Conservation (phyloP, 2,113 vertebrate species). For the Pungitius pungitius region DNA sequence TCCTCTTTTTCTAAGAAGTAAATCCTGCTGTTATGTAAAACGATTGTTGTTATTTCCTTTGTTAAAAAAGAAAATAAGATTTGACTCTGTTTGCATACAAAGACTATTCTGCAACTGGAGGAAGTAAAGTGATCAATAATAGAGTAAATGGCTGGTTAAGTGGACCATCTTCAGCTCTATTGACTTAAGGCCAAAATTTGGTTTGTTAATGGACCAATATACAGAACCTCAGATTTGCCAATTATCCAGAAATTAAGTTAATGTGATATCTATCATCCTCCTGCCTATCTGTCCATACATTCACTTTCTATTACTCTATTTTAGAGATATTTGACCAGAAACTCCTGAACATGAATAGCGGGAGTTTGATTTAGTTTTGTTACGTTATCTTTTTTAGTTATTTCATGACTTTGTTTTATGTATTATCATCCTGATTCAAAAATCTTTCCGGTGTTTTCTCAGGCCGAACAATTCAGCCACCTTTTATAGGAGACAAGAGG, state of each 20-base stretch:
- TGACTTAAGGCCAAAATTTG: conserved; percentile 35
- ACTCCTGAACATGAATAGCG: background rate
- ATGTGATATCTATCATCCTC: conserved; percentile 8
- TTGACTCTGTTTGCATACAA: no score
- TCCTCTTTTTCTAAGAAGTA: background rate
- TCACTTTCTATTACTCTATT: background rate
- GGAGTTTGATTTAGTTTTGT: background rate
- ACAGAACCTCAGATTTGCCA: conserved; percentile 6
- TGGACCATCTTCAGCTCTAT: conserved; percentile 61
- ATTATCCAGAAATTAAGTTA: background rate
- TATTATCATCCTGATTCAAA: background rate
- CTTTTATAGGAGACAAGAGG: background rate
- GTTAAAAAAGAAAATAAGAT: no score
- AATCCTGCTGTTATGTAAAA: background rate
- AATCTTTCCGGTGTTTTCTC: background rate
- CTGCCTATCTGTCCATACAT: background rate
- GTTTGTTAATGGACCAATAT: conserved; percentile 45
- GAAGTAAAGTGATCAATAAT: conserved; percentile 58
- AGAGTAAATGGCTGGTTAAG: conserved; percentile 41
- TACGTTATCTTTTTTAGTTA: background rate
- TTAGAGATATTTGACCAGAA: background rate
- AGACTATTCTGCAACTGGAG: conserved; percentile 8
- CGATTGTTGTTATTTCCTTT: background rate
- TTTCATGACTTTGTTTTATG: background rate
- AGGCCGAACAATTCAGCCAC: background rate